Base-by-base conservation (phyloP, 2,797 vertebrate genomes). In the Hydrophis major region DNA sequence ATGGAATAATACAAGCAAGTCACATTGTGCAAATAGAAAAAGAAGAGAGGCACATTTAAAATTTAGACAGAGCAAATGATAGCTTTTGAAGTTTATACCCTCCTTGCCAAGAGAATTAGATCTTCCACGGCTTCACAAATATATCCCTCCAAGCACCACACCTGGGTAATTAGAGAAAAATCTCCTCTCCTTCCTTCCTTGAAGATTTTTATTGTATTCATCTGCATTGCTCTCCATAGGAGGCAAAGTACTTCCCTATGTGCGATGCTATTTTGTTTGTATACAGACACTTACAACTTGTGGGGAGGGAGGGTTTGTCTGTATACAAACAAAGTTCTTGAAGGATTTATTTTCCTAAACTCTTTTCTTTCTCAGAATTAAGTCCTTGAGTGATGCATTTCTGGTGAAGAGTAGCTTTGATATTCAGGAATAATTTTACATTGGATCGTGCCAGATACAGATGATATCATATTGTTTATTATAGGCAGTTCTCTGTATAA, bases 141-240 rank as follows among this genome's bases (percentile, higher is more conserved):
- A 95, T 94, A 95, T 93, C 96, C 97, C 42, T 83, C 78, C 32
- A 47, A 47, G 32, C 69, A 83, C 22, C 20, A 83, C 78, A 96
- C 96, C 95, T 94, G 96, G 96, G 95, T 94, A 94, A 96, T 96
- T 96, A 96, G 92, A 88, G 89, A 56, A 92, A 92, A 91, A 32
- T 87, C 2, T 53, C 63, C 87, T 86, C n/a, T 32, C 53, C 91
- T 87, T 83, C 88, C 92, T 74, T 87, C 0, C 0, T 57, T 93
- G 91, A 78, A 0, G 92, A 91, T 32, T 92, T 96, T 96, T 95
- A 97, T 95, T 95, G 89, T 93, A 93, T 60, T 94, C 88, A 94
- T 94, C 95, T 89, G 1, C 94, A 90, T 37, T 0, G 4, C 91
- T 94, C 50, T 0, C 92, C 78, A 87, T 0, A 0, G 96, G 94